These are phyloP conservation scores for Dorcus hopei DNA, from an alignment of 2,888 invertebrate genomes.

Conservation along the genomic window DNA sequence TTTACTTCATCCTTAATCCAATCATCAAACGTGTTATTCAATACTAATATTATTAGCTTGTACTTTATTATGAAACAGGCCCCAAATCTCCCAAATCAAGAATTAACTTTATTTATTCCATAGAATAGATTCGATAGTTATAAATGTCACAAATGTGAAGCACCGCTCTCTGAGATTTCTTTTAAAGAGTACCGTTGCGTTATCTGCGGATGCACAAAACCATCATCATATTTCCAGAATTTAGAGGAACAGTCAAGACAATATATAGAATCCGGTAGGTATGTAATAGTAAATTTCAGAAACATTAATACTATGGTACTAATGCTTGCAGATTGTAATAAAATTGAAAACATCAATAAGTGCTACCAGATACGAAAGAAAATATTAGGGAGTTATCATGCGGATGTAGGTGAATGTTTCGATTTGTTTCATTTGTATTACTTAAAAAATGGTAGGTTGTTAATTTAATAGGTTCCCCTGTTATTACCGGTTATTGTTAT, in stretches of 20 bases:
- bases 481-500: neutral
- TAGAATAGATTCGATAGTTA: slow-evolving; percentile 48
- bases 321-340: no score
- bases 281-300: no score
- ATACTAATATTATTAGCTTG: no score
- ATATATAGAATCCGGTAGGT: neutral
- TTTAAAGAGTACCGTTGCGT: neutral
- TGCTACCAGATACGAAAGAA: slow-evolving; percentile 50
- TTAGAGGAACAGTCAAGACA: slow-evolving; percentile 2
- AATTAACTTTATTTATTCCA: slow-evolving; percentile 22
- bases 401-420: slow-evolving; percentile 46
- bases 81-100: neutral
- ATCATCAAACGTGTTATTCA: no score
- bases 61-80: no score
- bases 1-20: no score
- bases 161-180: slow-evolving; percentile 18
- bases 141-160: slow-evolving; percentile 47
- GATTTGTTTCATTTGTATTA: slow-evolving; percentile 55
- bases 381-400: slow-evolving; percentile 53
- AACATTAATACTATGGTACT: no score
- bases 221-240: neutral
- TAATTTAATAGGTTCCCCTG: slow-evolving; percentile 13
- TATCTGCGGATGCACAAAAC: neutral
- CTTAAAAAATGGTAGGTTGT: slow-evolving; percentile 45
- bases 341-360: slow-evolving; percentile 44